Evolutionary conservation across 2,888 invertebrate species (phyloP).

Genomic region (Drosophila setosimentum): DNA sequence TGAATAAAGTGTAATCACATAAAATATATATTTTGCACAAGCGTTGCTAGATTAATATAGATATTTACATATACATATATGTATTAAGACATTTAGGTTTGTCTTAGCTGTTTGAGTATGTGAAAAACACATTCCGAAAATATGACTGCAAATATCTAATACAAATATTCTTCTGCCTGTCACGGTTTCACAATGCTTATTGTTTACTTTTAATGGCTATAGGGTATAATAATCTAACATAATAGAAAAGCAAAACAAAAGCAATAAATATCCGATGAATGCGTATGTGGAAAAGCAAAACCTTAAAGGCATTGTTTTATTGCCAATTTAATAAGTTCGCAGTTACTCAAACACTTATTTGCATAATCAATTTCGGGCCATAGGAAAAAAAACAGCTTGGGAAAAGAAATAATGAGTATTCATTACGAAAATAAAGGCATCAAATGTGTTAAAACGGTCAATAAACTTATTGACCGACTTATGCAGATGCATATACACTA

Average conservation of each 20-base stretch:
- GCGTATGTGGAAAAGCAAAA: constrained; percentile 17
- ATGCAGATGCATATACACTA: constrained; percentile 39
- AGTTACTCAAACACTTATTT: constrained; percentile 47
- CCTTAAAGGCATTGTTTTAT: constrained; percentile 50
- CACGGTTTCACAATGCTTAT: neutral
- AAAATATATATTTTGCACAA: neutral
- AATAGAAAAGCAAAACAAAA: constrained; percentile 33
- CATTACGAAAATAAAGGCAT: constrained; percentile 53
- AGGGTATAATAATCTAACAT: constrained; percentile 10
- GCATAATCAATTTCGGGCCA: constrained; percentile 51
- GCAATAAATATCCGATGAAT: constrained; percentile 31
- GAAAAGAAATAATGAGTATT: constrained; percentile 42
- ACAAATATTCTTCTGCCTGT: neutral
- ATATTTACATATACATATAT: neutral
- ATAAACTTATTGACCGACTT: constrained; percentile 79
- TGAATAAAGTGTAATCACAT: neutral
- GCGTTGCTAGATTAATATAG: neutral
- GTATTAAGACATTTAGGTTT: neutral
- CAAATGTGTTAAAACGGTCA: constrained; percentile 68
- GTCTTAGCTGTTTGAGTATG: neutral
- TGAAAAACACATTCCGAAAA: neutral
- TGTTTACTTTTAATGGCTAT: neutral
- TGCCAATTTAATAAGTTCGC: constrained; percentile 55
- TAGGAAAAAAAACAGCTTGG: constrained; percentile 30
- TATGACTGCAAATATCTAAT: neutral